Conservation (phyloP, 2,113 vertebrate species). For the Onychostruthus taczanowskii region DNA sequence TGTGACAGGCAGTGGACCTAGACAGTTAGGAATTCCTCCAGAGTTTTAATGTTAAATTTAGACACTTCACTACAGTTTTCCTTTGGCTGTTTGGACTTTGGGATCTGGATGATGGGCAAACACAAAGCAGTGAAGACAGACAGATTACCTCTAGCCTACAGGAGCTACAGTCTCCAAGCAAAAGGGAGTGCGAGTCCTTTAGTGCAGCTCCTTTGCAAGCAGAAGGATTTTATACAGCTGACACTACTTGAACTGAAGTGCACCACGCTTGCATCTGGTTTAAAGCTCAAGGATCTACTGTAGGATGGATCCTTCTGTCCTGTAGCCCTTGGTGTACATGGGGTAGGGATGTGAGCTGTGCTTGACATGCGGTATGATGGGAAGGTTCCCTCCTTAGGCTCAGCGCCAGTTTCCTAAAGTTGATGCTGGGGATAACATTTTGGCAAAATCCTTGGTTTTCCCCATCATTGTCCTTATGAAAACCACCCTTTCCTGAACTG, state of each 20-base stretch:
- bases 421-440: not conserved
- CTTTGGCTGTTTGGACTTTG: not conserved
- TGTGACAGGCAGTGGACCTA: not conserved
- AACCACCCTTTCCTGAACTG: slow-evolving; percentile 25
- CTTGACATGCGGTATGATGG: not conserved
- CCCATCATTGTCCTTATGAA: slow-evolving; percentile 14
- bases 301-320: not conserved
- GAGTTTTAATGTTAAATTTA: not conserved
- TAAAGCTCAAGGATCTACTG: not conserved
- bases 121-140: not conserved
- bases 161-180: not conserved
- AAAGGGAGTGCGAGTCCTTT: not conserved
- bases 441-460: slow-evolving; percentile 9
- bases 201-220: not conserved
- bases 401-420: not conserved
- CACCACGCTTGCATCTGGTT: fast-evolving
- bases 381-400: not conserved
- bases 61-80: not conserved
- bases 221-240: not conserved
- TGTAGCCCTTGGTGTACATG: not conserved
- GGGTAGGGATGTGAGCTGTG: not conserved
- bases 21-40: not conserved
- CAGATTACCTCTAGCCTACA: not conserved
- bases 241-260: not conserved
- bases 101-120: not conserved